Evolutionary conservation across 2,113 vertebrate species (phyloP).

Genomic region (Oreocharis arfaki): DNA sequence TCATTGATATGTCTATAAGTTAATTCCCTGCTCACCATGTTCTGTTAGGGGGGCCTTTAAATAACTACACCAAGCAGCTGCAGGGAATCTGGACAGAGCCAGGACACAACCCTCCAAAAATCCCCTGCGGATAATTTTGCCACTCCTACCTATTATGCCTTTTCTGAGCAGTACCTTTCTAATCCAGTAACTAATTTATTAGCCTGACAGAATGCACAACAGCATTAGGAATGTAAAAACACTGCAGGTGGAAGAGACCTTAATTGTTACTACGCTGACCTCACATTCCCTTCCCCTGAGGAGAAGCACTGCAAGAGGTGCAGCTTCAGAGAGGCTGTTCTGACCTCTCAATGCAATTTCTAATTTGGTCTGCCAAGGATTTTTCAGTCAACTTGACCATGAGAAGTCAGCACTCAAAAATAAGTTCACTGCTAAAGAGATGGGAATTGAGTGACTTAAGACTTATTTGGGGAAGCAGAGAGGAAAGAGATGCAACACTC

Average conservation of each 20-base stretch:
- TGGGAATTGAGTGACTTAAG: not conserved
- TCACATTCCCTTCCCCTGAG: not conserved
- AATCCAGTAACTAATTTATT: not conserved
- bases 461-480: constrained; percentile 23
- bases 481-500: not conserved
- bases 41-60: not conserved
- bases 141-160: not conserved
- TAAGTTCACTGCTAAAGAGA: constrained; percentile 16
- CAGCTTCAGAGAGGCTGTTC: not conserved
- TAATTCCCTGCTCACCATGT: not conserved
- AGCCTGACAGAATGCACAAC: not conserved
- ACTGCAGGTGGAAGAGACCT: not conserved
- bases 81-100: not conserved
- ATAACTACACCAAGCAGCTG: not conserved
- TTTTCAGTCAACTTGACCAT: not conserved
- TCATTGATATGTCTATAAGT: not conserved
- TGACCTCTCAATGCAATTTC: not conserved
- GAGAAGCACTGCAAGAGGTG: not conserved
- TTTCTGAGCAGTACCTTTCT: not conserved
- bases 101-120: not conserved
- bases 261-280: not conserved
- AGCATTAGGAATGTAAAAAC: not conserved
- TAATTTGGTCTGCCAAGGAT: not conserved
- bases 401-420: constrained; percentile 27
- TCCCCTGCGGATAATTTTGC: not conserved